Evolutionary conservation across 2,888 invertebrate genomes (phyloP), one percentile per base, ranked within the genome.

Genomic region (Phoenoteleia sp.): DNA sequence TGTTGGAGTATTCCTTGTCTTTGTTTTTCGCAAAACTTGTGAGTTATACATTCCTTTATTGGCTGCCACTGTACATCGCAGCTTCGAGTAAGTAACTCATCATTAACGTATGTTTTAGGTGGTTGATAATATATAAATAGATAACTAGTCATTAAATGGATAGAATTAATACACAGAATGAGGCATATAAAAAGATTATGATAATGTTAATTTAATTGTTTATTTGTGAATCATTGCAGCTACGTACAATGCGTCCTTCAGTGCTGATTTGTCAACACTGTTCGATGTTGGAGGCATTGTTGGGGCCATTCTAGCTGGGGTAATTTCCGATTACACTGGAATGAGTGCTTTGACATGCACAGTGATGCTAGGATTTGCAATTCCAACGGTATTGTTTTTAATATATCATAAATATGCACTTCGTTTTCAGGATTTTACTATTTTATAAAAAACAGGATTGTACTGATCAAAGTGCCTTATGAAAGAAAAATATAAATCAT

Each of bases 11-110:
- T 94, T 98, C 99, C 0, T 93, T 99, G 49, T 98, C 98, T 49
- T 95, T 99, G 45, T 99, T 99, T 94, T 99, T 99, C 94, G 98
- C 99, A 13, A 99, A 99, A 94, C 95, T 99, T 42, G 99, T 99
- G 91, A 98, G 98, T 93, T 99, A 99, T 92, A 99, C 99, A 80
- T 99, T 99, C 94, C 95, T 99, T 60, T 99, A 98, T 93, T 99
- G 99, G 99, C 95, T 99, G 91, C 99, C 99, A 21, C 94, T 96
- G 3, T 99, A 99, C 91, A 98, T 99, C 80, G 96, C 96, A 84
- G 95, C 95, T 56, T 96, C 97, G 52, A 97, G 98, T 98, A 93
- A 97, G 97, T 96, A 89, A 21, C 27, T 42, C n/a, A 42, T 17
- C 15, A n/a, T 2, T 42, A 15, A 72, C 39, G 21, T 11, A 4